Evolutionary conservation across 2,888 invertebrate species (phyloP).

Genomic region (Troides helena): DNA sequence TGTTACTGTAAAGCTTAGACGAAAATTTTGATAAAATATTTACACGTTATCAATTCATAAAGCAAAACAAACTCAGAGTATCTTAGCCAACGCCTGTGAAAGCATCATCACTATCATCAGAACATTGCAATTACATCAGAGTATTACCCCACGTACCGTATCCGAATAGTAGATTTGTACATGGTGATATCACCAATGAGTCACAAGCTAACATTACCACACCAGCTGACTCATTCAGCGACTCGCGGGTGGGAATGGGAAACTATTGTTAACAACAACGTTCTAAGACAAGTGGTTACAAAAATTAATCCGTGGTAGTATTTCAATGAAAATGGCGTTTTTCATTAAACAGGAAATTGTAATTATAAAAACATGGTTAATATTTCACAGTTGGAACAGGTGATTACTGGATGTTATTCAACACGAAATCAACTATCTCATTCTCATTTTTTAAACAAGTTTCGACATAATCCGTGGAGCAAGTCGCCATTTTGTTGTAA

Average conservation of each 20-base stretch:
- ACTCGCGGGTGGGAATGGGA: conserved; percentile 59
- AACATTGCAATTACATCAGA: conserved; percentile 25
- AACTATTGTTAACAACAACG: conserved; percentile 64
- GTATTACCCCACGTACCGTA: conserved; percentile 39
- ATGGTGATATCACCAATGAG: conserved; percentile 62
- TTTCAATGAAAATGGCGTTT: not conserved
- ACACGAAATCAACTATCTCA: no score
- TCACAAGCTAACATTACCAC: conserved; percentile 65
- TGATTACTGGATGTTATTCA: no score
- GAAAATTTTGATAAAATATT: not conserved
- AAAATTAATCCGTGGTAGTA: conserved; percentile 33
- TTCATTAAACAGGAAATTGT: not conserved
- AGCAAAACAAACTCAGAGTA: not conserved
- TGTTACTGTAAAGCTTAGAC: not conserved
- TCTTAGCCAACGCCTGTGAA: not conserved
- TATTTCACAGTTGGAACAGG: not conserved
- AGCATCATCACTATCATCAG: not conserved
- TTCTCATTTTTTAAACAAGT: not conserved
- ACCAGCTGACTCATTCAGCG: conserved; percentile 72
- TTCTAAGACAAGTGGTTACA: conserved; percentile 56
- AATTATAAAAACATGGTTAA: not conserved
- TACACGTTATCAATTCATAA: not conserved
- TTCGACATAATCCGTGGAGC: not conserved
- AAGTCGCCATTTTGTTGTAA: not conserved
- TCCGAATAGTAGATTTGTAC: conserved; percentile 50